These are phyloP conservation scores for Physocephala rufipes DNA, from an alignment of 2,888 invertebrate genomes.

Conservation along the genomic window DNA sequence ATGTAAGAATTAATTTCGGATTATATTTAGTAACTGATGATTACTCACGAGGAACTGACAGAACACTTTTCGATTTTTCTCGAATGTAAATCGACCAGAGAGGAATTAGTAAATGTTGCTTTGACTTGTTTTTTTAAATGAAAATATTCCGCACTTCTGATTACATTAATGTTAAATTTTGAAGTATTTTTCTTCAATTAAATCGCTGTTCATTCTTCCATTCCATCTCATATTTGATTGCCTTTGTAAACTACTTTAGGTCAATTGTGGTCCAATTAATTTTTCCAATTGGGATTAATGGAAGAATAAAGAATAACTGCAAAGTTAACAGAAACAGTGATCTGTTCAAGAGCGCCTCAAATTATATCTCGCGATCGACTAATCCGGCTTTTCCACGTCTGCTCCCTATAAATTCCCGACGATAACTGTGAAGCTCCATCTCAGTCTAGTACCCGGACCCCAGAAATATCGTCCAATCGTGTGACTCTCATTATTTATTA, in stretches of 20 bases:
- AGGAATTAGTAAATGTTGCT: too few species aligned
- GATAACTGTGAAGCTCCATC: conserved; percentile 25
- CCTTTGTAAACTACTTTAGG: conserved; percentile 32
- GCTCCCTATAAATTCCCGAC: conserved; percentile 57
- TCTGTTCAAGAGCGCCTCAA: conserved; percentile 1
- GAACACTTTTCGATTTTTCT: too few species aligned
- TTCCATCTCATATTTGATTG: conserved; percentile 23
- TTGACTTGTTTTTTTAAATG: background rate
- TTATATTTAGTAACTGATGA: too few species aligned
- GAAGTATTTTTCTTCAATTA: conserved; percentile 18
- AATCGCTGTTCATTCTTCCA: conserved; percentile 16
- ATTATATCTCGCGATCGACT: background rate
- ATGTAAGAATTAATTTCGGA: too few species aligned
- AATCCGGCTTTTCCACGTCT: conserved; percentile 48
- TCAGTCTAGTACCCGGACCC: conserved; percentile 29
- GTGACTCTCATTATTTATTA: conserved; percentile 62
- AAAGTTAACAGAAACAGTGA: background rate
- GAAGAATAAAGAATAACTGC: conserved; percentile 20
- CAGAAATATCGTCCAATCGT: background rate
- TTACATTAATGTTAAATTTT: too few species aligned
- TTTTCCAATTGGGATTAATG: conserved; percentile 25
- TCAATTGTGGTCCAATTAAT: conserved; percentile 33
- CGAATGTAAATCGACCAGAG: too few species aligned
- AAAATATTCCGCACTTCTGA: conserved; percentile 13
- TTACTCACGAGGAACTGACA: too few species aligned